Evolutionary conservation across 2,113 vertebrate genomes (phyloP).

Genomic region (Pterophyllum scalare): DNA sequence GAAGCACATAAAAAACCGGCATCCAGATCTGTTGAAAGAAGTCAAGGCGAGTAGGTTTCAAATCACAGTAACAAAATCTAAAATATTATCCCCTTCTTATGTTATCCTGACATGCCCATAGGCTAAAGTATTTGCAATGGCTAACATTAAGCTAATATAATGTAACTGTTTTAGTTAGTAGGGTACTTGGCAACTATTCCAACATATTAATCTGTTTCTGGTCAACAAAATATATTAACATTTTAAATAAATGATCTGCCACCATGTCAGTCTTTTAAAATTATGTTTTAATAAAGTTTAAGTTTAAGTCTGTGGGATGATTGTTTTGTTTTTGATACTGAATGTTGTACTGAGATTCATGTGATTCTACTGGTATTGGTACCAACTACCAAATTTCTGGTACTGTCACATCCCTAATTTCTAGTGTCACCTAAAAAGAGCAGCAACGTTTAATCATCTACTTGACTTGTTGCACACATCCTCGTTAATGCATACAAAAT

Average conservation of each 20-base stretch:
- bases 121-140: background rate
- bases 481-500: background rate
- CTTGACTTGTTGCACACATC: too few species aligned
- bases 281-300: background rate
- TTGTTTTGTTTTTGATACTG: background rate
- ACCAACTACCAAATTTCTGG: background rate
- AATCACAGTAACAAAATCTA: background rate
- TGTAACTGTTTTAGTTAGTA: background rate
- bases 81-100: background rate
- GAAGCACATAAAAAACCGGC: too few species aligned
- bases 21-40: too few species aligned
- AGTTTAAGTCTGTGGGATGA: background rate
- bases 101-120: background rate
- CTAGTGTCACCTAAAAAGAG: background rate
- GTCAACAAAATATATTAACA: background rate
- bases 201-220: background rate
- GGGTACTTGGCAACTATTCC: background rate
- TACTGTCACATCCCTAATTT: background rate
- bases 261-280: background rate
- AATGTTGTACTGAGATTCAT: background rate
- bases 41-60: too few species aligned
- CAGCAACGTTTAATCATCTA: rapidly evolving
- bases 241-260: background rate
- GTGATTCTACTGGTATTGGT: background rate
- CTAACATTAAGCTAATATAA: background rate